These are phyloP conservation scores for Leptoteleia sp. DNA, from an alignment of 1,140 invertebrate species.

Conservation along the genomic window DNA sequence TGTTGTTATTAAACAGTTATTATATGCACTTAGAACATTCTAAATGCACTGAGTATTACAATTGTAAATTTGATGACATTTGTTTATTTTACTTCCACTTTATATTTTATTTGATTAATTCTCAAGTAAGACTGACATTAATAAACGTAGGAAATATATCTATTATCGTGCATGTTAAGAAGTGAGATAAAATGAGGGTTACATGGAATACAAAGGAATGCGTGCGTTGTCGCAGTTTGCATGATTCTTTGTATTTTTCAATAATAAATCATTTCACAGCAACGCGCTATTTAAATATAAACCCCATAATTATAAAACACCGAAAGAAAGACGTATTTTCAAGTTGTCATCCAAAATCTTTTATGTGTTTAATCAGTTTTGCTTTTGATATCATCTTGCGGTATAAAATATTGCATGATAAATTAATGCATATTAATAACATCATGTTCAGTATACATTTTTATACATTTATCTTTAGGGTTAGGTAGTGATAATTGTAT, in stretches of 20 bases:
- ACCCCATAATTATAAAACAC: neutral
- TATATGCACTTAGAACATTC: no score
- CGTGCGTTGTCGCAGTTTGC: slow-evolving; percentile 4
- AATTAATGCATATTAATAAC: no score
- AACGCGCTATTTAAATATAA: neutral
- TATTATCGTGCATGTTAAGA: neutral
- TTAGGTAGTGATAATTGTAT: no score
- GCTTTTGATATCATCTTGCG: neutral
- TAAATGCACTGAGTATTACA: no score
- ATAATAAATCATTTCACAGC: slow-evolving; percentile 1
- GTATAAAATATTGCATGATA: neutral
- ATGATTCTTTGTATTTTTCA: slow-evolving; percentile 4
- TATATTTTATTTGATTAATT: no score
- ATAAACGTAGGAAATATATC: neutral
- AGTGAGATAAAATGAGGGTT: slow-evolving; percentile 1
- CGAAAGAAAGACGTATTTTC: neutral
- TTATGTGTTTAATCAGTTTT: neutral
- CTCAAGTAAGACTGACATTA: neutral
- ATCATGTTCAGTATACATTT: no score
- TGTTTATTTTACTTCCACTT: no score
- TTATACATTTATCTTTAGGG: no score
- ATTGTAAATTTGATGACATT: no score
- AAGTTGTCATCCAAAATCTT: neutral
- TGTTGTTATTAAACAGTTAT: no score
- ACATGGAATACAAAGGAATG: neutral